Base-by-base conservation (phyloP, 1,140 invertebrate species). In the Hypothenemus hampei region DNA sequence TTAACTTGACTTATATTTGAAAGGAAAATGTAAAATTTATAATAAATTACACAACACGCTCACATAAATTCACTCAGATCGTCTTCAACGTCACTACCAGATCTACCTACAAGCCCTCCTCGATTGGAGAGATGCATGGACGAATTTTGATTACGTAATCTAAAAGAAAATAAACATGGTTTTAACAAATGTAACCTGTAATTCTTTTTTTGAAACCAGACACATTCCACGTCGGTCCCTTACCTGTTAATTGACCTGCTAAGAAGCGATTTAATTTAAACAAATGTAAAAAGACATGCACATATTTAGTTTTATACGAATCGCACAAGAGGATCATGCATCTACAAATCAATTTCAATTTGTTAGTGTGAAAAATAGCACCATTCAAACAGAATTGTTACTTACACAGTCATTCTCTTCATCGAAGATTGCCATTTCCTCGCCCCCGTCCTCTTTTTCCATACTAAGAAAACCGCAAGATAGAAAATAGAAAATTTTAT, bases 361-460 rank as follows among this genome's bases (percentile, higher is more conserved):
- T n/a, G n/a, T n/a, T n/a, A n/a, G n/a, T n/a, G n/a, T n/a, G n/a
- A n/a, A n/a, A n/a, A n/a, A n/a, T n/a, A n/a, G n/a, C n/a, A 31
- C 26, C 26, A 31, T 13, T 11, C 8, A 31, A 31, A 31, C 8
- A 11, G 13, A 31, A 13, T 11, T 13, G 13, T 11, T 63, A 69
- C 68, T 70, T 65, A 70, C 69, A 47, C 61, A 66, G 26, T 72
- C 70, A 44, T 58, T 65, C 43, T 70, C 68, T 36, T 71, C 69
- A 47, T 71, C 69, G 58, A 64, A 66, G 20, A 66, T 49, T 18
- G 69, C 69, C 69, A 72, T 69, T 60, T 70, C 69, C 55, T 72
- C 70, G 36, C 68, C 69, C 56, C 66, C 69, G 57, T 69, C 70
- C 43, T 69, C 69, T 51, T 71, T 68, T 55, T 69, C 69, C 59